Evolutionary conservation across 2,888 invertebrate species (phyloP).

Genomic region (Tipula helvola): DNA sequence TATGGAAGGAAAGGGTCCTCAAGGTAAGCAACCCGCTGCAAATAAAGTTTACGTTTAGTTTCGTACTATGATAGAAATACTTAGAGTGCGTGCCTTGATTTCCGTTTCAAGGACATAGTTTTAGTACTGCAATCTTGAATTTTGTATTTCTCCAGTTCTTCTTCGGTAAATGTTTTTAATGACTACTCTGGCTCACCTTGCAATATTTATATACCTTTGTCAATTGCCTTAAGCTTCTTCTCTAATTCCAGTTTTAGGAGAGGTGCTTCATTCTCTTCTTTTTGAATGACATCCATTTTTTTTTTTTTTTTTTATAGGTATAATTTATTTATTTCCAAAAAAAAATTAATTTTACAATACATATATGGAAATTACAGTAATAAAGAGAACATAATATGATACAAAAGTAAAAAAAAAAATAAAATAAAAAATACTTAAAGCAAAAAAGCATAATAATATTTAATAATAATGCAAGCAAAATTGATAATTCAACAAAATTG

Average conservation of each 20-base stretch:
- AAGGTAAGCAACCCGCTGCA: conserved; percentile 63
- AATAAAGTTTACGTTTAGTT: conserved; percentile 57
- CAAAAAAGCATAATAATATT: too few species aligned
- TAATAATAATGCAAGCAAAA: too few species aligned
- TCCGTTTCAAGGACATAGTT: conserved; percentile 45
- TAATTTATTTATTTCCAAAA: too few species aligned
- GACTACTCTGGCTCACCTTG: conserved; percentile 38
- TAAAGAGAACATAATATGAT: too few species aligned
- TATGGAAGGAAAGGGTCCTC: too few species aligned
- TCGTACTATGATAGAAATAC: conserved; percentile 60
- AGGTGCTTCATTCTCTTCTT: conserved; percentile 54
- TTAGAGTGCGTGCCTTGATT: conserved; percentile 53
- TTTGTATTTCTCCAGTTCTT: conserved; percentile 48
- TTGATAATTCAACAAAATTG: too few species aligned
- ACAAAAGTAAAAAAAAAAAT: too few species aligned
- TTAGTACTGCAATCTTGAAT: conserved; percentile 44
- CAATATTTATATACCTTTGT: conserved; percentile 46
- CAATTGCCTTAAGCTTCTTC: conserved; percentile 49
- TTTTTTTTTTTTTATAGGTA: too few species aligned
- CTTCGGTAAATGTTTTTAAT: conserved; percentile 46
- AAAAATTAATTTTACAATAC: too few species aligned
- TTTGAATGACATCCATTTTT: conserved; percentile 43
- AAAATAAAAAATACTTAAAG: too few species aligned
- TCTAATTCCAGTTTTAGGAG: conserved; percentile 61
- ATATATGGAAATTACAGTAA: too few species aligned